phyloP scores from a whole-genome alignment of 2,113 vertebrate species.

The Desmodus rotundus region DNA sequence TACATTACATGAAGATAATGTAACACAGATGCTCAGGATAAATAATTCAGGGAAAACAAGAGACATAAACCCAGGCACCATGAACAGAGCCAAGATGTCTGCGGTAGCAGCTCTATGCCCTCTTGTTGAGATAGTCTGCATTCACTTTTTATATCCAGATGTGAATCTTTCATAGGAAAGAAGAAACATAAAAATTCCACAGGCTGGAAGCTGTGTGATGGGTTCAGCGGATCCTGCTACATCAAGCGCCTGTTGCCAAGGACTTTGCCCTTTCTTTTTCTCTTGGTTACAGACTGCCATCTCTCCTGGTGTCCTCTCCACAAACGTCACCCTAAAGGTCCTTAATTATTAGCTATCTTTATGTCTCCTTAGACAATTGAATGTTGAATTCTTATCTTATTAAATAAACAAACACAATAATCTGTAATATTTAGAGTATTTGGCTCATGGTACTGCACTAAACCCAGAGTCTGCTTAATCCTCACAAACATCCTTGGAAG shows the following conservation, averaged over 20 bases:
- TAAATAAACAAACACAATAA: neutral
- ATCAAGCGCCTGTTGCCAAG: conserved; percentile 30
- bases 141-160: conserved; percentile 74
- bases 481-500: neutral
- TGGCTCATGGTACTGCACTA: neutral
- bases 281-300: neutral
- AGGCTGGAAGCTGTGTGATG: neutral
- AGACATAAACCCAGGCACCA: conserved; percentile 4
- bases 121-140: conserved; percentile 46
- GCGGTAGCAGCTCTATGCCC: conserved; percentile 9
- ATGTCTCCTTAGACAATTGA: neutral
- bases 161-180: conserved; percentile 64
- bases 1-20: conserved; percentile 62
- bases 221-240: neutral
- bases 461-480: neutral
- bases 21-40: conserved; percentile 66
- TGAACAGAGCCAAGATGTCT: conserved; percentile 49
- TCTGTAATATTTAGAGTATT: neutral
- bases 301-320: neutral
- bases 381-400: neutral
- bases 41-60: conserved; percentile 78
- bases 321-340: neutral
- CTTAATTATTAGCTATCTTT: neutral
- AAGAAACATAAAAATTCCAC: neutral
- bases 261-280: conserved; percentile 15